A percentile compares a stretch with the other conserved stretches of the same genome.
These are phyloP conservation scores for Emmelina monodactyla DNA, from an alignment of 2,888 invertebrate species.

Conservation along the genomic window DNA sequence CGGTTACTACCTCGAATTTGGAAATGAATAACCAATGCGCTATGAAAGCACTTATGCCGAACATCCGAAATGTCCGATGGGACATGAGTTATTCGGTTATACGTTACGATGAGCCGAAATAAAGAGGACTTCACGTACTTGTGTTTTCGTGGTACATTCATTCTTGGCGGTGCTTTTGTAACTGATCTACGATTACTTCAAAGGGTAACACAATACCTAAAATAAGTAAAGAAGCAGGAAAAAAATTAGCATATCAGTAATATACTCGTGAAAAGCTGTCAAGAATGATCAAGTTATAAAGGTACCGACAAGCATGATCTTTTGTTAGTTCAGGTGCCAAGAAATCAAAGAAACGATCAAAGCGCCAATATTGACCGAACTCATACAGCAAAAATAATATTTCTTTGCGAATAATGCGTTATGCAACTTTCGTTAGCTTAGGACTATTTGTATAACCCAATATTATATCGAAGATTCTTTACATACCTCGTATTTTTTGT, in stretches of 20 bases:
- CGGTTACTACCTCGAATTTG: conserved; percentile 26
- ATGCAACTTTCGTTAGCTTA: conserved; percentile 48
- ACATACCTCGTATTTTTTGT: too few relatives aligned
- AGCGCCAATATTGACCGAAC: conserved; percentile 43
- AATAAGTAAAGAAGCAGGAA: too few relatives aligned
- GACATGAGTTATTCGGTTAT: conserved; percentile 14
- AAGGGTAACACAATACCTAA: too few relatives aligned
- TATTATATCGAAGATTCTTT: too few relatives aligned
- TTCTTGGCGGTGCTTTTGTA: too few relatives aligned
- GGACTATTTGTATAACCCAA: conserved; percentile 25
- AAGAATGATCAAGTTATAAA: too few relatives aligned
- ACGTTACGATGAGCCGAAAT: conserved; percentile 8
- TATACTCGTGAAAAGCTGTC: too few relatives aligned
- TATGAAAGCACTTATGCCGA: conserved; percentile 28
- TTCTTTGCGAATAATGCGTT: conserved; percentile 46
- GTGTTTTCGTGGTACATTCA: too few relatives aligned
- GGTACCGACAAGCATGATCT: conserved; percentile 10
- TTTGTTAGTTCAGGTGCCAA: conserved; percentile 54
- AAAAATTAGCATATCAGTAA: too few relatives aligned
- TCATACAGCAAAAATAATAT: conserved; percentile 39
- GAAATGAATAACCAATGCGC: conserved; percentile 24
- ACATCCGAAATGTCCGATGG: conserved; percentile 18
- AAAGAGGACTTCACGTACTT: too few relatives aligned
- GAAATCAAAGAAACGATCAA: conserved; percentile 33
- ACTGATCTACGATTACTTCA: too few relatives aligned